These are phyloP conservation scores for Papilio polytes DNA, from an alignment of 1,140 invertebrate species.

Conservation along the genomic window DNA sequence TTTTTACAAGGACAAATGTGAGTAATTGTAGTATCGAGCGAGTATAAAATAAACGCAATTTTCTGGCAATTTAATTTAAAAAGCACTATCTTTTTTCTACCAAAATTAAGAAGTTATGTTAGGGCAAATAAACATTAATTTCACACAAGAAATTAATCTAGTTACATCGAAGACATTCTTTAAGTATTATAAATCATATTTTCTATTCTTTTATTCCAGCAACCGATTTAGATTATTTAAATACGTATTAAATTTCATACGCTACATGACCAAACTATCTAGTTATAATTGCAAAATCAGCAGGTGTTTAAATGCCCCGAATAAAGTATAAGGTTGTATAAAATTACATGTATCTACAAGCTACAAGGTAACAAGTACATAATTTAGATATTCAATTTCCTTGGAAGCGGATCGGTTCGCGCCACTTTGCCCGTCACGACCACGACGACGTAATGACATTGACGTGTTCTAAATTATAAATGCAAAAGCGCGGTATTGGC, in stretches of 20 bases:
- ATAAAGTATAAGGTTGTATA: constrained; percentile 11
- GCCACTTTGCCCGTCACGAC: constrained; percentile 42
- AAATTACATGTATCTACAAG: background rate
- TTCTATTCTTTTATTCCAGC: background rate
- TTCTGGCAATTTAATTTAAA: background rate
- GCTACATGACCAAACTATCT: background rate
- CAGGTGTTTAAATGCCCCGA: background rate
- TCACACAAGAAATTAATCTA: background rate
- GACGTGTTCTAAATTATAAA: constrained; percentile 46
- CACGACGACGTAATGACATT: constrained; percentile 42
- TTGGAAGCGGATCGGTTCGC: constrained; percentile 30
- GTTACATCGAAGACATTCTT: background rate
- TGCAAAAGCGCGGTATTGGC: constrained; percentile 35
- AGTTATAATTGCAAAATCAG: background rate
- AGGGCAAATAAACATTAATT: background rate
- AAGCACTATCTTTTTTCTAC: background rate
- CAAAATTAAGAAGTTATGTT: background rate
- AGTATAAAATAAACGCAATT: background rate
- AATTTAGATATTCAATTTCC: constrained; percentile 32
- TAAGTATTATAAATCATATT: background rate
- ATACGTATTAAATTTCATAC: background rate
- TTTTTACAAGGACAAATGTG: background rate
- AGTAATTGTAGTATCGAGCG: constrained; percentile 2
- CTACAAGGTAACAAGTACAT: constrained; percentile 15
- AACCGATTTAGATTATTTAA: background rate